Conservation (phyloP, 2,113 vertebrate genomes). For the Perca schrenkii region DNA sequence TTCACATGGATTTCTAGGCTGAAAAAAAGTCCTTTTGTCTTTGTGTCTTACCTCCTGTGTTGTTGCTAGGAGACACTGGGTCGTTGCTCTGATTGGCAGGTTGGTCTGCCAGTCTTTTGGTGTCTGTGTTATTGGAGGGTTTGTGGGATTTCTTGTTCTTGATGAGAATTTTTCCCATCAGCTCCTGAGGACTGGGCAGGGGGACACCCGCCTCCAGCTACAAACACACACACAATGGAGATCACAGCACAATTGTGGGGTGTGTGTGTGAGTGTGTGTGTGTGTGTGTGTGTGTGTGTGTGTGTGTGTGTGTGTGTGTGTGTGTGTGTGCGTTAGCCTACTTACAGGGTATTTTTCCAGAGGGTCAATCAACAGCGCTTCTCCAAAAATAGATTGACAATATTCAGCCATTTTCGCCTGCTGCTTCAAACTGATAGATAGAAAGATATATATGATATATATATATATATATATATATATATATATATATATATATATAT, state of each 20-base stretch:
- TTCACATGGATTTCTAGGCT: conserved; percentile 36
- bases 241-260: not conserved
- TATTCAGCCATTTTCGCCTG: conserved; percentile 99
- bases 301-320: conserved; percentile 12
- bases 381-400: conserved; percentile 96
- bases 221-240: conserved; percentile 25
- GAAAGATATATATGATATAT: conserved; percentile 32
- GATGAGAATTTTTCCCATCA: conserved; percentile 98
- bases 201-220: conserved; percentile 93
- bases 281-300: conserved; percentile 3
- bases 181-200: conserved; percentile 95
- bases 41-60: conserved; percentile 82
- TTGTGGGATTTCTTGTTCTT: conserved; percentile 99
- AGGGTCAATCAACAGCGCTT: conserved; percentile 93
- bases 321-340: not conserved
- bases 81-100: conserved; percentile 94
- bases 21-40: conserved; percentile 50
- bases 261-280: conserved; percentile 7
- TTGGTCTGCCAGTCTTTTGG: conserved; percentile 93
- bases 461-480: conserved; percentile 37
- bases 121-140: conserved; percentile 89
- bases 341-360: conserved; percentile 97
- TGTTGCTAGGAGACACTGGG: conserved; percentile 92
- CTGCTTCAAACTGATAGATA: conserved; percentile 90
- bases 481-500: conserved; percentile 35